phyloP scores from a whole-genome alignment of 2,113 vertebrate species.

The Xiphorhynchus elegans region DNA sequence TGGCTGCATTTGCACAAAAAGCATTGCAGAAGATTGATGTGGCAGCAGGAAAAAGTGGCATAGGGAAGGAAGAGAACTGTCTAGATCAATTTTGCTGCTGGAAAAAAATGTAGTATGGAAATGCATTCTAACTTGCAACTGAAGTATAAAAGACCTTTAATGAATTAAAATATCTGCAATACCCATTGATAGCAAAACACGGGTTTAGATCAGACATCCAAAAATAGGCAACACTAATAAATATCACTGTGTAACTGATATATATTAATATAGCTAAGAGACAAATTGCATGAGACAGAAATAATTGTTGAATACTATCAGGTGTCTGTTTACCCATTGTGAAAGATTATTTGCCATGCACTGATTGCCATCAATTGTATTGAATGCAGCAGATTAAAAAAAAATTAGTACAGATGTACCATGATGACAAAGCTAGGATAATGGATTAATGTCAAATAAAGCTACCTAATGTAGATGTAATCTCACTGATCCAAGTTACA shows the following conservation, averaged over 20 bases:
- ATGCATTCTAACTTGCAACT: background rate
- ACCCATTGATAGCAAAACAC: background rate
- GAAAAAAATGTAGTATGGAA: background rate
- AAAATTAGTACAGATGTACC: background rate
- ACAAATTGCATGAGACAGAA: background rate
- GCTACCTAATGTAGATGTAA: background rate
- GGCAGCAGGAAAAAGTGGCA: constrained; percentile 23
- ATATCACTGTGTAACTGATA: background rate
- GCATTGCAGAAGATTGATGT: constrained; percentile 20
- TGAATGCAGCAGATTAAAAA: background rate
- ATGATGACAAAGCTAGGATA: background rate
- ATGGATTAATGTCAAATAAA: background rate
- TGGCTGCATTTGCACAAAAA: constrained; percentile 35
- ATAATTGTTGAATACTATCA: background rate
- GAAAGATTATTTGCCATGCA: background rate
- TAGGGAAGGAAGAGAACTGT: background rate
- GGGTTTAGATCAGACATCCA: background rate
- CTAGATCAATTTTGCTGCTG: background rate
- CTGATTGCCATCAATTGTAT: background rate
- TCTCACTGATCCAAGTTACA: background rate
- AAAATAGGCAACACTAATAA: background rate
- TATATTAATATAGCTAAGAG: background rate
- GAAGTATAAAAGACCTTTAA: background rate
- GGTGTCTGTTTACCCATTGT: background rate
- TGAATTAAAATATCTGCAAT: background rate